Evolutionary conservation across 2,888 invertebrate species (phyloP).

Genomic region (Erebia ligea): DNA sequence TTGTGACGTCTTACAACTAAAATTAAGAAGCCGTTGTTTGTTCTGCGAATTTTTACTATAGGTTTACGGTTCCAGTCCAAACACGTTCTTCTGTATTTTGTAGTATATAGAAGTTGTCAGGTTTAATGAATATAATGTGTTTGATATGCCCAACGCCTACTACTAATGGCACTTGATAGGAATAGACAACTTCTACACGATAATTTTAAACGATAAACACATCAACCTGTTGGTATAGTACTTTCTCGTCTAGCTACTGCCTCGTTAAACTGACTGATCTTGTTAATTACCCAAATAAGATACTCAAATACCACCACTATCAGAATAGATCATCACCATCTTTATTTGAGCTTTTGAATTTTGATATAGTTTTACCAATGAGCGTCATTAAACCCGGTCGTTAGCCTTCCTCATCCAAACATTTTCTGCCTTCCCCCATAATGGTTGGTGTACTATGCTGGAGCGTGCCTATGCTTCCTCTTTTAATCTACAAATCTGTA

Average conservation of each 20-base stretch:
- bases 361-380: no score
- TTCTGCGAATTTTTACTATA: slow-evolving; percentile 10
- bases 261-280: background rate
- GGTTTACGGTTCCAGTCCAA: background rate
- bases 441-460: no score
- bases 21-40: slow-evolving; percentile 11
- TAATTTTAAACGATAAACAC: slow-evolving; percentile 18
- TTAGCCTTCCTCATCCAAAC: no score
- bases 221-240: background rate
- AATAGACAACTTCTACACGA: slow-evolving; percentile 22
- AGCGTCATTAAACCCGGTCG: no score
- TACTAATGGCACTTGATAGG: slow-evolving; percentile 16
- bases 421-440: no score
- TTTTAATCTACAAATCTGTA: no score
- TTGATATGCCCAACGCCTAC: slow-evolving; percentile 10
- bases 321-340: background rate
- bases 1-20: slow-evolving; percentile 38
- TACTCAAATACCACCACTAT: no score
- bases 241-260: background rate
- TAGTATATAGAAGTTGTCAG: slow-evolving; percentile 14
- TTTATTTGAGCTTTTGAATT: background rate
- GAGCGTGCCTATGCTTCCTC: no score
- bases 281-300: no score
- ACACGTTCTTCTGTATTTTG: slow-evolving; percentile 1
- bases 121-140: slow-evolving; percentile 20